Percentiles rank a stretch among this genome's conserved stretches.
These are phyloP conservation scores for Syngnathus typhle DNA, from an alignment of 2,113 vertebrate species.

Conservation along the genomic window DNA sequence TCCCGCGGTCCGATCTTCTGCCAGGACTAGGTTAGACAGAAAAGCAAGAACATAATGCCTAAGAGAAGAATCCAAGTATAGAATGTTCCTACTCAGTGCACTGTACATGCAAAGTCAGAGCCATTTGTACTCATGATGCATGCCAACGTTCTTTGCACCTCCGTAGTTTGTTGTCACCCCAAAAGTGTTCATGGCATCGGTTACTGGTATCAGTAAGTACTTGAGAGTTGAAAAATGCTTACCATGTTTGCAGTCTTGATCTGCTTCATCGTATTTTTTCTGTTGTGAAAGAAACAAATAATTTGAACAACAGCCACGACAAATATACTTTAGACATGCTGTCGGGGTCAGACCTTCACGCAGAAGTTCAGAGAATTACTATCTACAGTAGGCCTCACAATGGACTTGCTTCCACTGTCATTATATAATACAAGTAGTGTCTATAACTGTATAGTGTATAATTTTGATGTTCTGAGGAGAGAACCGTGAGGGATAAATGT, in stretches of 20 bases:
- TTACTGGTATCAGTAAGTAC: no score
- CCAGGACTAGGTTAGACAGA: slow-evolving; percentile 75
- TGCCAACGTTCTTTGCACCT: not conserved
- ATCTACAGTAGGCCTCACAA: slow-evolving; percentile 15
- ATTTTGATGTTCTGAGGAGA: slow-evolving; percentile 25
- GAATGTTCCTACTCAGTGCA: not conserved
- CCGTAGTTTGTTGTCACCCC: no score
- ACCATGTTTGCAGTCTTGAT: slow-evolving; percentile 98
- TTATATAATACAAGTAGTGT: slow-evolving; percentile 35
- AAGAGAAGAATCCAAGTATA: not conserved
- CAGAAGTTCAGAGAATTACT: slow-evolving; percentile 19
- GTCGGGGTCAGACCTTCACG: slow-evolving; percentile 9
- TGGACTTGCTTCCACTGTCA: slow-evolving; percentile 29
- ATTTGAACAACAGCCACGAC: not conserved
- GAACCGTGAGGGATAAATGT: slow-evolving; percentile 9
- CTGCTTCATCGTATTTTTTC: slow-evolving; percentile 98
- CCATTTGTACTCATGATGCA: not conserved
- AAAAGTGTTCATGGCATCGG: no score
- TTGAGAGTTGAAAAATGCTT: slow-evolving; percentile 28
- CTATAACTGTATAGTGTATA: slow-evolving; percentile 28
- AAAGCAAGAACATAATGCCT: slow-evolving; percentile 9
- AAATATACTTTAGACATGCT: slow-evolving; percentile 24
- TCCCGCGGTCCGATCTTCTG: slow-evolving; percentile 83
- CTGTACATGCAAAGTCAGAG: not conserved
- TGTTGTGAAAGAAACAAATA: slow-evolving; percentile 66